Conservation (phyloP, 2,888 invertebrate genomes). For the Eristalis arbustorum region DNA sequence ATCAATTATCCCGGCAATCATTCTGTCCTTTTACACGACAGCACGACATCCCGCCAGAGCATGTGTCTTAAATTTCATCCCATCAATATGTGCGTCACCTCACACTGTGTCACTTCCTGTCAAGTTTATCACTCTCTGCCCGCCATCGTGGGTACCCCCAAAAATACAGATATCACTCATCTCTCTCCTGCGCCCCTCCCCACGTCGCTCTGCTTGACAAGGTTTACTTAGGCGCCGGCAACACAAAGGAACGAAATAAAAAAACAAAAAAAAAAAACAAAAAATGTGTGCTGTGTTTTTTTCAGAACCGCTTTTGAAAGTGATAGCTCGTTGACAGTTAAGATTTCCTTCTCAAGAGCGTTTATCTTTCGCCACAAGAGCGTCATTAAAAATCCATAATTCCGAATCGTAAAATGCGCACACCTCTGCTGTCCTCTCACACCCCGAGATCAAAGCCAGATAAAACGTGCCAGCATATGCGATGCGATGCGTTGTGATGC, state of each 20-base stretch:
- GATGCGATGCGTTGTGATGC: neutral
- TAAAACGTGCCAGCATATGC: neutral
- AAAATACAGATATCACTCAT: neutral
- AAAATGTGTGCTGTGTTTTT: neutral
- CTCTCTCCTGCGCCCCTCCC: neutral
- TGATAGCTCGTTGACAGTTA: constrained; percentile 20
- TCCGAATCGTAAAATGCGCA: constrained; percentile 14
- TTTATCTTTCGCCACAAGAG: constrained; percentile 34
- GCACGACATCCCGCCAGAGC: neutral
- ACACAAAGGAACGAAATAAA: neutral
- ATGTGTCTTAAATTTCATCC: neutral
- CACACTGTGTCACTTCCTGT: neutral
- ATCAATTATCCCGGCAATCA: neutral
- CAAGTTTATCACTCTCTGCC: neutral
- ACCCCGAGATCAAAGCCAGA: constrained; percentile 1
- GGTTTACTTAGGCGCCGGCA: neutral
- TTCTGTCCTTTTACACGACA: neutral
- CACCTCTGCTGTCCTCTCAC: neutral
- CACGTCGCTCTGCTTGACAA: neutral
- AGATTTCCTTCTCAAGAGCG: neutral
- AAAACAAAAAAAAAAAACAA: neutral
- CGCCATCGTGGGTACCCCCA: neutral
- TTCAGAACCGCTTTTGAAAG: constrained; percentile 4
- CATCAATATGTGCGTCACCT: neutral
- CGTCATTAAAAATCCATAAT: constrained; percentile 44